Conservation (phyloP, 2,113 vertebrate species). For the Daboia siamensis region DNA sequence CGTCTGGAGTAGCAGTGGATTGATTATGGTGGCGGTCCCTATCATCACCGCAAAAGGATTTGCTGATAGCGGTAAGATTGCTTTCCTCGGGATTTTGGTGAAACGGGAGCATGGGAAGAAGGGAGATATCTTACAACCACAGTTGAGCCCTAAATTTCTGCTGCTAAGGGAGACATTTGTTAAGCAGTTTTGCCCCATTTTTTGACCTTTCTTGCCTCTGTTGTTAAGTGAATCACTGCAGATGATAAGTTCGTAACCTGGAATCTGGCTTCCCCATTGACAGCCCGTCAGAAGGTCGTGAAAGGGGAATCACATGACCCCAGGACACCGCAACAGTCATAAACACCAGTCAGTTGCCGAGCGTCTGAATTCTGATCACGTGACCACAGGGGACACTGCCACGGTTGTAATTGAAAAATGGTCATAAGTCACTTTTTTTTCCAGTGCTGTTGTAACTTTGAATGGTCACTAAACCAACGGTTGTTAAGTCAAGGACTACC, state of each 20-base stretch:
- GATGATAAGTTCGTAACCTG: background rate
- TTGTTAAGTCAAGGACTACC: background rate
- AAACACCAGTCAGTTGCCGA: background rate
- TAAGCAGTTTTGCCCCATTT: background rate
- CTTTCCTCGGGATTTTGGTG: conserved; percentile 32
- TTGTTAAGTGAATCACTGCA: background rate
- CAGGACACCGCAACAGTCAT: background rate
- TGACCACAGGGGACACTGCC: background rate
- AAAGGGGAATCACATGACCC: background rate
- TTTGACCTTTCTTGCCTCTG: background rate
- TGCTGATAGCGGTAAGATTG: conserved; percentile 88
- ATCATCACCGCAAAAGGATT: conserved; percentile 97
- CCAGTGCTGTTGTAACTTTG: background rate
- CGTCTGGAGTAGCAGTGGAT: conserved; percentile 92
- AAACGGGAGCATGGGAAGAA: background rate
- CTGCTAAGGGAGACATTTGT: background rate
- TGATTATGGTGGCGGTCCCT: conserved; percentile 98
- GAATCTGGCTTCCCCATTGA: background rate
- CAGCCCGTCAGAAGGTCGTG: background rate
- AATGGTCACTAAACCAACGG: background rate
- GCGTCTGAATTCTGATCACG: background rate
- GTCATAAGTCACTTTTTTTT: background rate
- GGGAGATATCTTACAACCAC: background rate
- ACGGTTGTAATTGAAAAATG: background rate
- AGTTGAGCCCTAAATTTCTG: background rate